phyloP scores from a whole-genome alignment of 2,113 vertebrate species.

The Nannobrachium achirus region DNA sequence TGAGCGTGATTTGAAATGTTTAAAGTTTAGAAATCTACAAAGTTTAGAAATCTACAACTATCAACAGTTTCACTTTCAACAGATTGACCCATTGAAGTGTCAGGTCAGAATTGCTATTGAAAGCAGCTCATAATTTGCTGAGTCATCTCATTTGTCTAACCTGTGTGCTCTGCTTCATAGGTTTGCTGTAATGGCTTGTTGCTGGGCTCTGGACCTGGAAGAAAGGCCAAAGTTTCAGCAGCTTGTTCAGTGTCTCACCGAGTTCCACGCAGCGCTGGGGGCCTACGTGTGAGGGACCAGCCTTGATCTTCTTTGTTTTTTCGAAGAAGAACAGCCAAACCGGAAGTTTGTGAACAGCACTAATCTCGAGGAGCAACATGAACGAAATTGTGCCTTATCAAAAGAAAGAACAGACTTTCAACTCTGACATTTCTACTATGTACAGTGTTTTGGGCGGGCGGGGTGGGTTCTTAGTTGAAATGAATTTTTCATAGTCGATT shows the following conservation, averaged over 20 bases:
- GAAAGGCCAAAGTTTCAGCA: constrained; percentile 99
- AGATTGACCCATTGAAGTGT: too few relatives aligned
- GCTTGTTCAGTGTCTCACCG: constrained; percentile 97
- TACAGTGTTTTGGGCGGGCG: constrained; percentile 59
- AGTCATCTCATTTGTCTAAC: not conserved
- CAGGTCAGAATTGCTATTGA: not conserved
- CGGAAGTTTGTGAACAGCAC: constrained; percentile 54
- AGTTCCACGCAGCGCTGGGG: constrained; percentile 95
- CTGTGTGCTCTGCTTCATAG: constrained; percentile 64
- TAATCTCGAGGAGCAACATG: constrained; percentile 70
- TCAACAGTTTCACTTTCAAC: too few relatives aligned
- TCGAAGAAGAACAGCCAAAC: constrained; percentile 25
- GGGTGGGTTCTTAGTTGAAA: constrained; percentile 60
- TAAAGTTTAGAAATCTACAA: too few relatives aligned
- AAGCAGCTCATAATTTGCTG: not conserved
- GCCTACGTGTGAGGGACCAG: constrained; percentile 89
- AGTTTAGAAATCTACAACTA: too few relatives aligned
- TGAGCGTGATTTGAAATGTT: too few relatives aligned
- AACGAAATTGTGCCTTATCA: constrained; percentile 84
- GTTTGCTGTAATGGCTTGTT: constrained; percentile 99
- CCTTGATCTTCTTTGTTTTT: not conserved
- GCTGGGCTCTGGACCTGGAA: constrained; percentile 96
- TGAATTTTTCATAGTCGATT: constrained; percentile 65
- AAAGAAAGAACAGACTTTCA: constrained; percentile 68
- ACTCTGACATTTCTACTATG: constrained; percentile 48